Conservation (phyloP, 2,888 invertebrate genomes). For the Clusia tigrina region DNA sequence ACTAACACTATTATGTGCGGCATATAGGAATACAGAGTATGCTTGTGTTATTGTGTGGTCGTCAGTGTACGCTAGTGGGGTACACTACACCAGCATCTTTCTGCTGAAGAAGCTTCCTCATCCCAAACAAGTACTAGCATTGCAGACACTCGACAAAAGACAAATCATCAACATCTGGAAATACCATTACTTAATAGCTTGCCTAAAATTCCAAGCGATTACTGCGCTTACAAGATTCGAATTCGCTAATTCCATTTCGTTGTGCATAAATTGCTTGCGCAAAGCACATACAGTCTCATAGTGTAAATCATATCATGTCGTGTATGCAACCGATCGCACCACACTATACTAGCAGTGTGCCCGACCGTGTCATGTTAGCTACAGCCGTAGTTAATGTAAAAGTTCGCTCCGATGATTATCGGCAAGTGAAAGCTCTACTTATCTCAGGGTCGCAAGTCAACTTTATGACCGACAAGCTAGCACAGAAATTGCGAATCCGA, state of each 20-base stretch:
- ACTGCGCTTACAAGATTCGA: conserved; percentile 12
- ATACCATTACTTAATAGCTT: conserved; percentile 8
- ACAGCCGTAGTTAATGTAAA: conserved; percentile 3
- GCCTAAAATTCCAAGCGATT: background rate
- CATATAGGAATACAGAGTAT: background rate
- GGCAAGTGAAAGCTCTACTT: conserved; percentile 9
- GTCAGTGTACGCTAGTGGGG: background rate
- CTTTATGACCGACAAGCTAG: conserved; percentile 20
- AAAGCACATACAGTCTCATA: conserved; percentile 16
- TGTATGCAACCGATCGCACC: background rate
- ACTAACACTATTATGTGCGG: background rate
- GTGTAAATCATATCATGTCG: conserved; percentile 6
- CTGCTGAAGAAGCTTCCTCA: background rate
- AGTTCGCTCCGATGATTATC: background rate
- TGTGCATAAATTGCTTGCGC: conserved; percentile 20
- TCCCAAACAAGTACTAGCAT: background rate
- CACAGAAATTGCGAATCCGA: conserved; percentile 5
- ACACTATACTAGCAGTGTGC: background rate
- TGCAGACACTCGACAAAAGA: no score
- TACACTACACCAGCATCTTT: background rate
- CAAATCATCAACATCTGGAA: no score
- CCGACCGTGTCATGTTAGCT: background rate
- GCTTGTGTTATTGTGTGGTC: background rate
- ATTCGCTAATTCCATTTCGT: conserved; percentile 5
- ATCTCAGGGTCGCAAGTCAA: conserved; percentile 18